A percentile compares a stretch with the other conserved stretches of the same genome.
These are phyloP conservation scores for Andrena haemorrhoa DNA, from an alignment of 2,888 invertebrate genomes.

Conservation along the genomic window DNA sequence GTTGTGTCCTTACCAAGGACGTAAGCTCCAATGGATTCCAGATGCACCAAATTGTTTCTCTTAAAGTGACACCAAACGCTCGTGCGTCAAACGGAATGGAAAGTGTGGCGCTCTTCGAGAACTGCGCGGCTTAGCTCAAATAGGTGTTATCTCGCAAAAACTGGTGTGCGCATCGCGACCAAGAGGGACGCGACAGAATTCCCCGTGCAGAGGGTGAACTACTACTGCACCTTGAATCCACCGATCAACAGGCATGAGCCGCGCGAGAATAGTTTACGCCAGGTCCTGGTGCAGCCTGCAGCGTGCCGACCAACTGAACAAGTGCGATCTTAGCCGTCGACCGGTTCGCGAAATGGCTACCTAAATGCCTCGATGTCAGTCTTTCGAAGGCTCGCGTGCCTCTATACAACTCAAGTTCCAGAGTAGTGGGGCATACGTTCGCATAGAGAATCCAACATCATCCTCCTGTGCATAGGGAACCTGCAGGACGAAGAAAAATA, in stretches of 20 bases:
- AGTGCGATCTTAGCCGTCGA: background rate
- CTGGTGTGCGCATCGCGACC: too few relatives aligned
- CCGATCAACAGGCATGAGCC: background rate
- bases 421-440: constrained; percentile 49
- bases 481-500: constrained; percentile 15
- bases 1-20: too few relatives aligned
- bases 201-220: background rate
- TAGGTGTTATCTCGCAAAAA: too few relatives aligned
- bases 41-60: too few relatives aligned
- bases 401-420: background rate
- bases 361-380: background rate
- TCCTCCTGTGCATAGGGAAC: background rate
- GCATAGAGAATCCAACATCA: background rate
- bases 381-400: background rate
- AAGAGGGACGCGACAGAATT: too few relatives aligned
- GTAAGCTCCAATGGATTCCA: too few relatives aligned
- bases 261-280: too few relatives aligned
- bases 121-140: too few relatives aligned
- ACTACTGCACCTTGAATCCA: background rate
- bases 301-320: background rate
- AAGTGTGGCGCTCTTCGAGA: too few relatives aligned
- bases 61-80: too few relatives aligned
- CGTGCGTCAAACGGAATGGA: too few relatives aligned
- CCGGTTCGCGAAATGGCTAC: constrained; percentile 13
- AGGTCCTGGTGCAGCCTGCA: background rate